These are phyloP conservation scores for Sporophila hypoxantha DNA, from an alignment of 2,113 vertebrate species.

Conservation along the genomic window DNA sequence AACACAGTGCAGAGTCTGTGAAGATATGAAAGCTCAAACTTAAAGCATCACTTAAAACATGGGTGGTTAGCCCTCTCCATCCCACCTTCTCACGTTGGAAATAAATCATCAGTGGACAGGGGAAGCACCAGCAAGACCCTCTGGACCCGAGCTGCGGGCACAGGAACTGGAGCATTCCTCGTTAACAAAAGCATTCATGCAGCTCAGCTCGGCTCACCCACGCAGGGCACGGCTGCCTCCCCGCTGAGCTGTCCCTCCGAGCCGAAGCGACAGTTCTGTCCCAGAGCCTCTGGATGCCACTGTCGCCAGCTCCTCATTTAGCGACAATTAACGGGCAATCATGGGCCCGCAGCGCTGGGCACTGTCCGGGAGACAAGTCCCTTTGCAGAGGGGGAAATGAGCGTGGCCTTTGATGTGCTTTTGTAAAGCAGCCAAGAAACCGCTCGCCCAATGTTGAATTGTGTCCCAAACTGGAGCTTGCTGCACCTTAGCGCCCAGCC, in stretches of 20 bases:
- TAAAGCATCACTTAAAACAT: not conserved
- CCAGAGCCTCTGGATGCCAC: slow-evolving; percentile 16
- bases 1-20: not conserved
- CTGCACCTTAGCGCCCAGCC: not conserved
- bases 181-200: not conserved
- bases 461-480: not conserved
- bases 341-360: slow-evolving; percentile 11
- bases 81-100: not conserved
- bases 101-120: slow-evolving; percentile 20
- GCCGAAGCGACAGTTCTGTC: slow-evolving; percentile 33
- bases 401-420: not conserved
- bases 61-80: not conserved
- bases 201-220: not conserved
- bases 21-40: rapidly evolving
- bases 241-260: not conserved
- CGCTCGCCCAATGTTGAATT: not conserved
- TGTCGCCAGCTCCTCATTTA: slow-evolving; percentile 55
- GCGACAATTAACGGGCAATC: slow-evolving; percentile 63
- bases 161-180: not conserved
- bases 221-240: not conserved
- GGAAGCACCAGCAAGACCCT: slow-evolving; percentile 33
- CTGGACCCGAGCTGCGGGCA: not conserved
- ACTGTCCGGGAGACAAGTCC: slow-evolving; percentile 27
- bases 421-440: not conserved
- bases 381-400: slow-evolving; percentile 6